Evolutionary conservation across 2,888 invertebrate species (phyloP).

Genomic region (Drosophila tripunctata): DNA sequence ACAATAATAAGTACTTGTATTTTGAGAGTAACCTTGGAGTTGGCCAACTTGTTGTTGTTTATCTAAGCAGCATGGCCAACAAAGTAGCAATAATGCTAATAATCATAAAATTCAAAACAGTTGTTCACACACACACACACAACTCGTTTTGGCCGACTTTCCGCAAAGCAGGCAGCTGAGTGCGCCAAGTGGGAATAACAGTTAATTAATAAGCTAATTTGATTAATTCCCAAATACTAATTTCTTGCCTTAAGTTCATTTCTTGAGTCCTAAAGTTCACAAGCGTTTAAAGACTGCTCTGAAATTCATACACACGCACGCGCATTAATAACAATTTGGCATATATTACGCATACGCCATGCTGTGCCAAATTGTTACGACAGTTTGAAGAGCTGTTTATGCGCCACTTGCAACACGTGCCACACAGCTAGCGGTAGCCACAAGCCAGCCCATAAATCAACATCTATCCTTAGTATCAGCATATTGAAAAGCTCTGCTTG

Average conservation of each 20-base stretch:
- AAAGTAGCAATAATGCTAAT: neutral
- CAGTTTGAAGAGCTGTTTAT: conserved; percentile 33
- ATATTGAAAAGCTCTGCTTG: neutral
- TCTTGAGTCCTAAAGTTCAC: neutral
- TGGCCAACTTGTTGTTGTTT: conserved; percentile 31
- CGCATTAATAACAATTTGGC: conserved; percentile 50
- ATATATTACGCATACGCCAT: conserved; percentile 63
- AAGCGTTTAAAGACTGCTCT: neutral
- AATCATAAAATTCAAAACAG: conserved; percentile 33
- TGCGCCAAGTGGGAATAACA: neutral
- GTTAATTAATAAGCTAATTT: neutral
- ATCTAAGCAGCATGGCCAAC: conserved; percentile 1
- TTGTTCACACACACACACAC: conserved; percentile 45
- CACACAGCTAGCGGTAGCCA: neutral
- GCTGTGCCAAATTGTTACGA: conserved; percentile 63
- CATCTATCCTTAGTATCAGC: conserved; percentile 33
- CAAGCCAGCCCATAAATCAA: conserved; percentile 8
- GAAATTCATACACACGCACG: conserved; percentile 4
- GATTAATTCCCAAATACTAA: neutral
- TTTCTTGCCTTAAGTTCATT: neutral
- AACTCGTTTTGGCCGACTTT: conserved; percentile 14
- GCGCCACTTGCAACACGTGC: conserved; percentile 48
- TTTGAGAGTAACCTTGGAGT: conserved; percentile 43
- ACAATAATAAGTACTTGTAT: conserved; percentile 5
- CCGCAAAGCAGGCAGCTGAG: neutral